Evolutionary conservation across 2,888 invertebrate species (phyloP).

Genomic region (Acrobasis repandana): DNA sequence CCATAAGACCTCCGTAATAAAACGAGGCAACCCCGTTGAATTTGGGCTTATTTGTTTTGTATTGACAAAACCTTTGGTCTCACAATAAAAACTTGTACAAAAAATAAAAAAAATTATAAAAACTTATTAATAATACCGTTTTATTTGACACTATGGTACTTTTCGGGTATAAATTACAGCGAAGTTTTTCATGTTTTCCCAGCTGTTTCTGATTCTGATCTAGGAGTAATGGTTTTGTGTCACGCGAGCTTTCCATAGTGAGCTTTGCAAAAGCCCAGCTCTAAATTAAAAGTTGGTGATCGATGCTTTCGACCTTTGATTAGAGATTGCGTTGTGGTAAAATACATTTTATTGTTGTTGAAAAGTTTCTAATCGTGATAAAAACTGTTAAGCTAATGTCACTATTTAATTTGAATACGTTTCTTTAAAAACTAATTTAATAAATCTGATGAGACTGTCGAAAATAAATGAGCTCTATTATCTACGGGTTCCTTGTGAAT

Average conservation of each 20-base stretch:
- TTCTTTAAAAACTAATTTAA: not conserved
- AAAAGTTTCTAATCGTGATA: not conserved
- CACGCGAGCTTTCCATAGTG: conserved; percentile 12
- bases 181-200: not conserved
- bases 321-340: not conserved
- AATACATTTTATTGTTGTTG: not conserved
- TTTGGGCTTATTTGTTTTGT: too few relatives aligned
- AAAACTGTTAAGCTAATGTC: too few relatives aligned
- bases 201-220: conserved; percentile 8
- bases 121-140: not conserved
- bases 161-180: conserved; percentile 9
- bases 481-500: too few relatives aligned
- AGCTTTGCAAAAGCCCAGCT: conserved; percentile 4
- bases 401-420: too few relatives aligned
- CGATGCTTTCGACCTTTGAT: not conserved
- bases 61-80: too few relatives aligned
- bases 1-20: too few relatives aligned
- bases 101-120: too few relatives aligned
- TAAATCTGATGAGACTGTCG: not conserved
- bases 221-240: not conserved
- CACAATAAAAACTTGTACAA: too few relatives aligned
- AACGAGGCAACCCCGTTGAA: too few relatives aligned
- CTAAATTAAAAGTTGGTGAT: not conserved
- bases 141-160: conserved; percentile 1
- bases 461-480: not conserved